Conservation (phyloP, 2,797 vertebrate genomes). For the Argya squamiceps region DNA sequence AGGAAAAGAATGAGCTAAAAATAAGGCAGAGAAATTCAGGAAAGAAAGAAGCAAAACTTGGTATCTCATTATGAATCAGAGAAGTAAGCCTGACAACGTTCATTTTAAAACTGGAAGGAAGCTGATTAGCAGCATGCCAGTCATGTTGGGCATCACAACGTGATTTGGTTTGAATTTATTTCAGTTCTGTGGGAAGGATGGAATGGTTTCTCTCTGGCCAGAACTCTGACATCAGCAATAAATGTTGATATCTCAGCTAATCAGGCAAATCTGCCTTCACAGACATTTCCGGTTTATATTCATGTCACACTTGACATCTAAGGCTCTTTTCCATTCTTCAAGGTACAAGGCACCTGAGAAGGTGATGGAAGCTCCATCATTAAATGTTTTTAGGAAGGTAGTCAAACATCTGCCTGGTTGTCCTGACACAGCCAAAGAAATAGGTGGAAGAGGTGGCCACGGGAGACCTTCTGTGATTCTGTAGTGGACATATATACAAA, state of each 20-base stretch:
- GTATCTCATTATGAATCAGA: neutral
- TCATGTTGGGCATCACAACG: neutral
- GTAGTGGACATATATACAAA: neutral
- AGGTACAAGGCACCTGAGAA: neutral
- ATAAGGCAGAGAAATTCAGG: neutral
- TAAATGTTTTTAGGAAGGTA: neutral
- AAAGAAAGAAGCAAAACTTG: constrained; percentile 19
- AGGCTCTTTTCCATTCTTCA: neutral
- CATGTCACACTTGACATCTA: neutral
- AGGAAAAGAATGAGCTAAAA: neutral
- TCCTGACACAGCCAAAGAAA: neutral
- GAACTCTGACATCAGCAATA: neutral
- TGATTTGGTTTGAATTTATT: constrained; percentile 11
- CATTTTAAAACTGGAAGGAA: constrained; percentile 3
- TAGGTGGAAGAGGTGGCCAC: neutral
- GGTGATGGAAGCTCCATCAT: neutral
- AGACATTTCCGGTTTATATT: neutral
- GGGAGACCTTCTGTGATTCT: neutral
- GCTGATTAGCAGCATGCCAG: neutral
- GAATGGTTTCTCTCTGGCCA: neutral
- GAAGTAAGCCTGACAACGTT: neutral
- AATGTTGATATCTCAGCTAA: neutral
- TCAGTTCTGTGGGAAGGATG: neutral
- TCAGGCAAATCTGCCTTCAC: neutral
- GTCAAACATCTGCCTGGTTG: neutral